phyloP scores from a whole-genome alignment of 2,113 vertebrate species.

The Platanista minor region DNA sequence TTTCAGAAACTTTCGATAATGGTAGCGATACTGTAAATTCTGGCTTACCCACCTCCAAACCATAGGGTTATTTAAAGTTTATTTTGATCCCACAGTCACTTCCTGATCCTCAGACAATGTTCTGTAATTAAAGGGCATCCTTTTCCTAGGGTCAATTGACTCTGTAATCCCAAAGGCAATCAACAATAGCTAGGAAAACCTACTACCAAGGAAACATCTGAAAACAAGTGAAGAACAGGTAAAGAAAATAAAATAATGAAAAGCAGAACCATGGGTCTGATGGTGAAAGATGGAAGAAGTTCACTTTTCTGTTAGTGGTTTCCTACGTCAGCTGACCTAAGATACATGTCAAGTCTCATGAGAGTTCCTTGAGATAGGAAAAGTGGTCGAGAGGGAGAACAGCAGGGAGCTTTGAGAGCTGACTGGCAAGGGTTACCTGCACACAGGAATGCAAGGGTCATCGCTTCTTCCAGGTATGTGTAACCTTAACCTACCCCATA shows the following conservation, averaged over 20 bases:
- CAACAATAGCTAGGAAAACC: neutral
- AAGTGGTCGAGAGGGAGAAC: neutral
- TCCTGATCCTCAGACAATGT: neutral
- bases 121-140: neutral
- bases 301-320: neutral
- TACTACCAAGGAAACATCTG: neutral
- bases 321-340: neutral
- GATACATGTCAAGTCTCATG: neutral
- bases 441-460: neutral
- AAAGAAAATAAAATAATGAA: neutral
- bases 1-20: neutral
- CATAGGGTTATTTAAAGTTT: neutral
- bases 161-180: neutral
- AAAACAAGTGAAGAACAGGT: neutral
- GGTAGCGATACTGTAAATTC: neutral
- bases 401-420: neutral
- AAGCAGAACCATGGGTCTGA: neutral
- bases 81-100: neutral
- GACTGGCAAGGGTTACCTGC: neutral
- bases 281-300: conserved; percentile 20
- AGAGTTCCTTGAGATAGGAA: neutral
- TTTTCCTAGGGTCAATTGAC: neutral
- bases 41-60: neutral
- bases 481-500: neutral
- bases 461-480: conserved; percentile 29